Evolutionary conservation across 2,888 invertebrate genomes (phyloP), one percentile per base, ranked within the genome.

Genomic region (Scaeva pyrastri): DNA sequence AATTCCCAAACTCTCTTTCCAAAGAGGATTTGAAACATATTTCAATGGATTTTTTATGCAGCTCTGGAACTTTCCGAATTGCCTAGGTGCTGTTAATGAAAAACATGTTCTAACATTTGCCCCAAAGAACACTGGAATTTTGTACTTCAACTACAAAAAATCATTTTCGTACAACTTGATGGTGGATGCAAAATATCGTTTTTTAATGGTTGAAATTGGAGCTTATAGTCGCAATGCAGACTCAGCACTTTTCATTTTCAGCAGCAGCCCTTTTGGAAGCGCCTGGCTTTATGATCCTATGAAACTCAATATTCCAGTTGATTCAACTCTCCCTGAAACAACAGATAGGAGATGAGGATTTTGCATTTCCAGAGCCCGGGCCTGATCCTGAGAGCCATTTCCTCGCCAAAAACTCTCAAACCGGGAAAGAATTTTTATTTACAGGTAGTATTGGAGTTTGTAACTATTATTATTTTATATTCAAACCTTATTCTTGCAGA

Each of bases 41-140:
- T 31, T 31, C 31, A 7, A 31, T 31, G 31, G 31, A 3, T n/a
- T 56, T 31, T 1, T 31, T 56, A 31, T n/a, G n/a, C 55, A 56
- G n/a, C 31, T 14, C n/a, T 60, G 62, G 62, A 41, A 41, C n/a
- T 62, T 41, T 62, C 41, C 41, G 6, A 62, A 62, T 62, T 62
- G 62, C 11, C 41, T 58, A 16, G 39, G 16, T 2, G 58, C 58
- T 39, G 36, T 58, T 19, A 36, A 60, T 12, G 41, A 41, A 12
- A 62, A 43, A 2, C 41, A 41, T 41, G 62, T 43, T 11, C 19
- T 23, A 10, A 43, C 23, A 56, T 56, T 26, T 56, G 31, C 55
- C 8, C 55, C 55, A 16, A 31, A 56, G 31, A 21, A 56, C 2
- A 41, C 14, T 41, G 39, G 62, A 21, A 14, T 6, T 23, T 21